These are phyloP conservation scores for Diglossa cyanea DNA, from an alignment of 2,797 vertebrate genomes.

Conservation along the genomic window DNA sequence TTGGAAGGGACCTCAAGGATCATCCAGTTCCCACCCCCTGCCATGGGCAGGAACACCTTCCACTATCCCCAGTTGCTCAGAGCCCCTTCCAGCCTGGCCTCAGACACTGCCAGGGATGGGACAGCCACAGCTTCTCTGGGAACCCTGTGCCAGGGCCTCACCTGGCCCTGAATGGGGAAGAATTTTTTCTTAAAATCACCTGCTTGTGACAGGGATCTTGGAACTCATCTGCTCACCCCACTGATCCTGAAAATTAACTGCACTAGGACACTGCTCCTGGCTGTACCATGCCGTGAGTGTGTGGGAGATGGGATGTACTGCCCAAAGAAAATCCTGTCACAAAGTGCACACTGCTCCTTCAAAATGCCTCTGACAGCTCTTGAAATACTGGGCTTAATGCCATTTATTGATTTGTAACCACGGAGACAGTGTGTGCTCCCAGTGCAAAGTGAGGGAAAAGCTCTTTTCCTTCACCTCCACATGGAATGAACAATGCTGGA, in stretches of 20 bases:
- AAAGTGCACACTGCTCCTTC: not conserved
- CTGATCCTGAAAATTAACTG: not conserved
- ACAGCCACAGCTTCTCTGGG: not conserved
- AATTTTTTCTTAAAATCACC: not conserved
- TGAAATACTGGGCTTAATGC: not conserved
- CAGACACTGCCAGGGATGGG: fast-evolving
- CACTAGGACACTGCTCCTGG: not conserved
- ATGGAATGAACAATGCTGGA: not conserved
- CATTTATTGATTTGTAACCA: constrained; percentile 42
- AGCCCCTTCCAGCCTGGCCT: not conserved
- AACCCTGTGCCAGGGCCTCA: not conserved
- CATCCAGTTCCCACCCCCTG: not conserved
- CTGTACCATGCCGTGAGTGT: fast-evolving
- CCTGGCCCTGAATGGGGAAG: not conserved
- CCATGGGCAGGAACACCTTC: not conserved
- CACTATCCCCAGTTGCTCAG: fast-evolving
- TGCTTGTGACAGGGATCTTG: not conserved
- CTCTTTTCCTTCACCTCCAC: not conserved
- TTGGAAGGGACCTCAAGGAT: not conserved
- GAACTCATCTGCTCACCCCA: not conserved
- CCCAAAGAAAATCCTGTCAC: not conserved
- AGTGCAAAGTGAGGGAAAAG: not conserved
- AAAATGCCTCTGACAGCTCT: not conserved
- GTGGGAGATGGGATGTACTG: not conserved
- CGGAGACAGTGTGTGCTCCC: not conserved